Percentiles rank a stretch among this genome's conserved stretches.
Evolutionary conservation across 2,797 vertebrate genomes (phyloP).

Genomic region (Melanotaenia trifasciata): DNA sequence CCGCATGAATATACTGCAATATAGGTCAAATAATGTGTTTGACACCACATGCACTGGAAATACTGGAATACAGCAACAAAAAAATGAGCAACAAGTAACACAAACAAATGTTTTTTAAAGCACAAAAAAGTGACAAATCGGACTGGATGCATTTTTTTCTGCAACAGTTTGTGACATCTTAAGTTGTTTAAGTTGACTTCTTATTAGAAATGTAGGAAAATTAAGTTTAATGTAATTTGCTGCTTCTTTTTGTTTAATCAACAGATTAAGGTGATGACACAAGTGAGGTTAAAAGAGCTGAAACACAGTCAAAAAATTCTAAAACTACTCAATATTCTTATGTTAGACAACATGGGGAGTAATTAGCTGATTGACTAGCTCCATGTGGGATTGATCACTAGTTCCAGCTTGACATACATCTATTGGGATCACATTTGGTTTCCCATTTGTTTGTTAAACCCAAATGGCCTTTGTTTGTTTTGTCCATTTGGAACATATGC

Average conservation of each 20-base stretch:
- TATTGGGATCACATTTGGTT: too few relatives aligned
- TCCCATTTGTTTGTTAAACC: neutral
- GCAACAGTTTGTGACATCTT: neutral
- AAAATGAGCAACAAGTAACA: neutral
- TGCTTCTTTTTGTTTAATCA: neutral
- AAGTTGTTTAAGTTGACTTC: neutral
- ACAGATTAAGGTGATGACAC: neutral
- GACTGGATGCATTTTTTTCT: neutral
- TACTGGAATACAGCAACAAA: neutral
- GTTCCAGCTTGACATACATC: neutral
- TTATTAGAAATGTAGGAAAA: neutral
- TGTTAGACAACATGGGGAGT: neutral
- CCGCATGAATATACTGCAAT: neutral
- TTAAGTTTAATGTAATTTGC: neutral
- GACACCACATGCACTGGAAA: neutral
- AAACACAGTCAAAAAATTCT: neutral
- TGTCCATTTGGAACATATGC: neutral
- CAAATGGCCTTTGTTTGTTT: neutral
- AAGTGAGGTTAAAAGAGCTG: neutral
- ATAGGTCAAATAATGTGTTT: neutral
- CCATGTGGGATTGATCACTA: neutral
- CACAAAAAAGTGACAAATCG: neutral
- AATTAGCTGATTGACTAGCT: neutral
- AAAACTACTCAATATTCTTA: neutral
- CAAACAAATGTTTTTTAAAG: neutral